Percentiles rank a stretch among this genome's conserved stretches.
phyloP scores from a whole-genome alignment of 2,797 vertebrate species.

The Alosa sapidissima region DNA sequence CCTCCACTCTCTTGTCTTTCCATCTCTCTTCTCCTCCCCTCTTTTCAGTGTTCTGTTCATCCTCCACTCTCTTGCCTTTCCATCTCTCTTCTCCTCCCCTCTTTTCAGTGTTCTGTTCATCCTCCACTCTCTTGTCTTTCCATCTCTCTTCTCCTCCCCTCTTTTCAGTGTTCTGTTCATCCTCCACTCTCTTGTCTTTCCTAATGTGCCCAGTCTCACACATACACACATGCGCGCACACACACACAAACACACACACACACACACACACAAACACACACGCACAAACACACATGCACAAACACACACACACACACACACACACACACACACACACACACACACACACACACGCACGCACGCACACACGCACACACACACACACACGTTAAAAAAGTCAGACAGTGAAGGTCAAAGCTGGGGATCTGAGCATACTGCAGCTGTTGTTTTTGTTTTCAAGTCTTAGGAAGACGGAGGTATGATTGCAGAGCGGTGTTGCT shows the following conservation, averaged over 20 bases:
- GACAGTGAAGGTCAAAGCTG: too few relatives aligned
- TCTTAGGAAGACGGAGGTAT: neutral
- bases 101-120: neutral
- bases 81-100: neutral
- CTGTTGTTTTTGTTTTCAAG: neutral
- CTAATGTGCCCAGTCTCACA: neutral
- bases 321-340: neutral
- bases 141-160: neutral
- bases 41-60: neutral
- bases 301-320: neutral
- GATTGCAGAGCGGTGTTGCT: neutral
- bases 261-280: neutral
- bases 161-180: neutral
- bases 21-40: neutral
- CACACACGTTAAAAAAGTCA: neutral
- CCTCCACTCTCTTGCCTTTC: neutral
- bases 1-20: neutral
- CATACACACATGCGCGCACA: neutral
- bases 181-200: neutral
- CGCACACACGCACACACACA: neutral
- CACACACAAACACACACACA: constrained; percentile 5
- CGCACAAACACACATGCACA: neutral
- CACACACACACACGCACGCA: neutral
- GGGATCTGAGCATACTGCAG: neutral
- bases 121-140: neutral